Evolutionary conservation across 2,113 vertebrate genomes (phyloP).

Genomic region (Pithys albifrons): DNA sequence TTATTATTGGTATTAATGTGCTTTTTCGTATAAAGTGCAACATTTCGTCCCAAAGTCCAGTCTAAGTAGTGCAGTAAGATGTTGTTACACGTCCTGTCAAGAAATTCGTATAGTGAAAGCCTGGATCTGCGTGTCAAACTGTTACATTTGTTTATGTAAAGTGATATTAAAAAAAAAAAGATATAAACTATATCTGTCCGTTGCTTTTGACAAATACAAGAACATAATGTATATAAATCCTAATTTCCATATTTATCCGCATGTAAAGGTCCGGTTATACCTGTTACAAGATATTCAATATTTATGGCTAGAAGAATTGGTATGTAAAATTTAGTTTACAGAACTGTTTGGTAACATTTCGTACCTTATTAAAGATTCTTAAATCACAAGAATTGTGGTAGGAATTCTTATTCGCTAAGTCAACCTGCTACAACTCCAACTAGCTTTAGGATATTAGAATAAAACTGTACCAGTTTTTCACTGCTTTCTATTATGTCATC

Average conservation of each 20-base stretch:
- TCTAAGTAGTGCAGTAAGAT: conserved; percentile 99
- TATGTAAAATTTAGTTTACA: conserved; percentile 99
- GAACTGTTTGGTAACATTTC: conserved; percentile 99
- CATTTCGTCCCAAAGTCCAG: conserved; percentile 98
- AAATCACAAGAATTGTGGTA: conserved; percentile 88
- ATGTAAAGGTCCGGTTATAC: conserved; percentile 98
- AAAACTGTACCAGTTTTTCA: conserved; percentile 65
- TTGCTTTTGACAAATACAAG: conserved; percentile 96
- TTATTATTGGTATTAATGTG: conserved; percentile 99
- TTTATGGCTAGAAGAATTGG: conserved; percentile 99
- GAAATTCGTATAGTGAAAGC: conserved; percentile 99
- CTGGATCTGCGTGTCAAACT: conserved; percentile 98
- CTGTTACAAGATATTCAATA: conserved; percentile 99
- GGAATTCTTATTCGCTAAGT: conserved; percentile 84
- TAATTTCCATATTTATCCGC: conserved; percentile 99
- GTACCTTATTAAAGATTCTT: conserved; percentile 99
- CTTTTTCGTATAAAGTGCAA: conserved; percentile 99
- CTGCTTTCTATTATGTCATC: conserved; percentile 75
- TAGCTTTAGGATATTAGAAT: conserved; percentile 68
- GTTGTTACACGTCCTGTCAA: conserved; percentile 99
- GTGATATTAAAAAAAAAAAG: conserved; percentile 93
- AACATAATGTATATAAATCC: conserved; percentile 97
- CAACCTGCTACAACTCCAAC: conserved; percentile 75
- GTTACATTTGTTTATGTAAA: conserved; percentile 99
- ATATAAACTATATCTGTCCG: conserved; percentile 91